phyloP scores from a whole-genome alignment of 2,888 invertebrate species.

The Callyntrura sp. region DNA sequence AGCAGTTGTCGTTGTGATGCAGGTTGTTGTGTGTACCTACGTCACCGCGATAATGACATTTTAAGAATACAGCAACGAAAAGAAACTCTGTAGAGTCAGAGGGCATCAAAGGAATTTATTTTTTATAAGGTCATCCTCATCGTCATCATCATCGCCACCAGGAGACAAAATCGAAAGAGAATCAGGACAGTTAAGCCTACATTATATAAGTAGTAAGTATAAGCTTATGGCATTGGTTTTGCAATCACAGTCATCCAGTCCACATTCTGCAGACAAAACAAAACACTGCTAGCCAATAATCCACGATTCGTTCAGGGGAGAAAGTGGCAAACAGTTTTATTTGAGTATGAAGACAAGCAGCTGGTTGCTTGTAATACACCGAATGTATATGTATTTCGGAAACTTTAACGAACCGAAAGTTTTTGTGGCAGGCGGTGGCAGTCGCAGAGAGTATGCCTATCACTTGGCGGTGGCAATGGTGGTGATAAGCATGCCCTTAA shows the following conservation, averaged over 20 bases:
- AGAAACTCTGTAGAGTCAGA: not conserved
- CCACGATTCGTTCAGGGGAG: not conserved
- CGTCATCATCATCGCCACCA: not conserved
- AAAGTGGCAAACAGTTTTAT: not conserved
- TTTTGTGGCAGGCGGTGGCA: constrained; percentile 22
- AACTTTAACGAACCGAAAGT: constrained; percentile 51
- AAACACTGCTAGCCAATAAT: constrained; percentile 22
- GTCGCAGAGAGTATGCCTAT: too few species aligned
- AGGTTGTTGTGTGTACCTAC: constrained; percentile 22
- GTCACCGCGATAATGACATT: constrained; percentile 57
- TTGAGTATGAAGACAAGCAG: constrained; percentile 33
- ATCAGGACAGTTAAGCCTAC: too few species aligned
- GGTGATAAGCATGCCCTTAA: too few species aligned
- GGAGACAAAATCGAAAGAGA: constrained; percentile 26
- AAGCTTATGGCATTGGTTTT: not conserved
- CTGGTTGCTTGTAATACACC: constrained; percentile 18
- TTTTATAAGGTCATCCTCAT: not conserved
- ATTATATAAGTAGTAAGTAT: not conserved
- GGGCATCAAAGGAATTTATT: constrained; percentile 57
- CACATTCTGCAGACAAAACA: not conserved
- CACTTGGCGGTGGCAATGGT: too few species aligned
- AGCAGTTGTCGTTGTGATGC: not conserved
- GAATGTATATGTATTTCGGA: constrained; percentile 36
- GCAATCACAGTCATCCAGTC: not conserved
- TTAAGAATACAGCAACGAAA: constrained; percentile 43